These are phyloP conservation scores for Denticeps clupeoides DNA, from an alignment of 2,797 vertebrate species.

Conservation along the genomic window DNA sequence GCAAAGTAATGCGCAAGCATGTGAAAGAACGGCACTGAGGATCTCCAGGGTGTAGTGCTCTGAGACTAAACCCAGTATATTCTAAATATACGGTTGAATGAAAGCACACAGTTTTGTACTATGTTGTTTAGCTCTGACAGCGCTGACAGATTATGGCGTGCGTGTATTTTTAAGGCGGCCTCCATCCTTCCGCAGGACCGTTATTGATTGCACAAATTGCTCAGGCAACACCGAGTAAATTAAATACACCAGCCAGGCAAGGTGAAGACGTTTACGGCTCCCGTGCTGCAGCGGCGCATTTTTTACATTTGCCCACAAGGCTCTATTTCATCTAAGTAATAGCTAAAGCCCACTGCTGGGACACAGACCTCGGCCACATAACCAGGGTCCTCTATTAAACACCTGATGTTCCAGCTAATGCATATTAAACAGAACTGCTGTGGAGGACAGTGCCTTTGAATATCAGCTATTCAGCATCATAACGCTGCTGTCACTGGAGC, in stretches of 20 bases:
- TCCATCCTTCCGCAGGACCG: slow-evolving; percentile 6
- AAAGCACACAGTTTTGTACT: no score
- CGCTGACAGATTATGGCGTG: no score
- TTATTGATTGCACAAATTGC: slow-evolving; percentile 23
- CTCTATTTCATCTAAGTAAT: slow-evolving; percentile 25
- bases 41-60: no score
- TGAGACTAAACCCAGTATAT: no score
- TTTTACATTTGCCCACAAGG: no score
- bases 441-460: slow-evolving; percentile 4
- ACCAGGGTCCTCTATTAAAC: slow-evolving; percentile 9
- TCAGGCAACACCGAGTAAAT: slow-evolving; percentile 25
- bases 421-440: slow-evolving; percentile 8
- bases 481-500: no score
- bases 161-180: slow-evolving; percentile 1
- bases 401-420: slow-evolving; percentile 4
- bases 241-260: slow-evolving; percentile 11
- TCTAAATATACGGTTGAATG: no score
- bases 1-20: no score
- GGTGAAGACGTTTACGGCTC: slow-evolving; percentile 26
- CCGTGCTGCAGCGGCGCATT: slow-evolving; percentile 15
- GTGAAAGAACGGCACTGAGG: no score
- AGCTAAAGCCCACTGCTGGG: slow-evolving; percentile 21
- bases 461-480: not conserved
- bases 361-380: slow-evolving; percentile 22
- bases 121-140: no score